A percentile compares a stretch with the other conserved stretches of the same genome.
These are phyloP conservation scores for Malacosoma neustria DNA, from an alignment of 2,888 invertebrate species.

Conservation along the genomic window DNA sequence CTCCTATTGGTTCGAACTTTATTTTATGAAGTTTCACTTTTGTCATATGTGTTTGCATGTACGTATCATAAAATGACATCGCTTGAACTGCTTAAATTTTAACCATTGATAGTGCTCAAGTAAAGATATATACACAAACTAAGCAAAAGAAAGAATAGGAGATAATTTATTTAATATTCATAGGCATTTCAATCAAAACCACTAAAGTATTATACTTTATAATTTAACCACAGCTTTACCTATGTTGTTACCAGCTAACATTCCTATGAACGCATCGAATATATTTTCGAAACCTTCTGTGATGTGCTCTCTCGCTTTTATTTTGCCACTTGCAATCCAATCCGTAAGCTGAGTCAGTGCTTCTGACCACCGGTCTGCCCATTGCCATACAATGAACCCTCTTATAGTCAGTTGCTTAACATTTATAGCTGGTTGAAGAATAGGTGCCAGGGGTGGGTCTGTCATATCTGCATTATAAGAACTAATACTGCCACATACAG, in stretches of 20 bases:
- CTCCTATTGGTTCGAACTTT: no score
- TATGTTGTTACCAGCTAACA: constrained; percentile 77
- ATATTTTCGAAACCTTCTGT: constrained; percentile 82
- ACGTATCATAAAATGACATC: no score
- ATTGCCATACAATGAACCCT: constrained; percentile 74
- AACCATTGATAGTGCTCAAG: no score
- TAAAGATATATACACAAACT: no score
- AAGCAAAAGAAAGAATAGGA: no score
- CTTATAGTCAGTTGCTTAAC: constrained; percentile 75
- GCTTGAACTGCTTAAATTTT: no score
- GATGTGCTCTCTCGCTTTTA: constrained; percentile 78
- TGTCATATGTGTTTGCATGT: no score
- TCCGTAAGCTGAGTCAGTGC: constrained; percentile 72
- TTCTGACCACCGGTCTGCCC: constrained; percentile 71
- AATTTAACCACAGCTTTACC: constrained; percentile 82
- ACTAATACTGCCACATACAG: constrained; percentile 60
- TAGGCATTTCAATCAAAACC: no score
- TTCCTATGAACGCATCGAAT: constrained; percentile 78
- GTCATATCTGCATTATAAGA: constrained; percentile 35
- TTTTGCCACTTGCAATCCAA: constrained; percentile 79
- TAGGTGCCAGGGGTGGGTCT: constrained; percentile 35
- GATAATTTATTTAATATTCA: no score
- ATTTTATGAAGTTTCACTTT: no score
- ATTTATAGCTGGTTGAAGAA: constrained; percentile 72
- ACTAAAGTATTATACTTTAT: constrained; percentile 48